Evolutionary conservation across 2,797 vertebrate species (phyloP).

Genomic region (Neoniphon sammara): DNA sequence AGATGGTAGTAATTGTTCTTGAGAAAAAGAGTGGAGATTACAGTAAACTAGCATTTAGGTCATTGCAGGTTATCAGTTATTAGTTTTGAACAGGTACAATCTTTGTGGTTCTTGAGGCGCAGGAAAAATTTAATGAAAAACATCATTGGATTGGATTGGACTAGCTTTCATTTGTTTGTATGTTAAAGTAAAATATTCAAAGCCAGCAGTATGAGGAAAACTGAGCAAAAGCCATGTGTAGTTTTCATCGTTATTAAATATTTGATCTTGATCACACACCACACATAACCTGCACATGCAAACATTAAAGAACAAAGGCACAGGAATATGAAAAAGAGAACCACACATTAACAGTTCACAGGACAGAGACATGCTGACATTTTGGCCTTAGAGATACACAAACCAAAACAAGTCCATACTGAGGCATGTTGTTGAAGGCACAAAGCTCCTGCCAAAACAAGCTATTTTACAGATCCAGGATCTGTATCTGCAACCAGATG

Average conservation of each 20-base stretch:
- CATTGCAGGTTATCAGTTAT: conserved; percentile 12
- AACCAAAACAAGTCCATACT: too few species aligned
- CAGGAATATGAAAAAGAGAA: too few species aligned
- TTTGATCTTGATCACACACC: neutral
- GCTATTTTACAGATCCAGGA: neutral
- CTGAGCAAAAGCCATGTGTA: neutral
- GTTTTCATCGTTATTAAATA: neutral
- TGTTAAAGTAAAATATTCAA: neutral
- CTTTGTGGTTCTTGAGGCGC: neutral
- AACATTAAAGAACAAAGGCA: neutral
- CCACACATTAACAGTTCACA: too few species aligned
- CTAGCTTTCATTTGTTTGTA: neutral
- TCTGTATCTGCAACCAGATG: conserved; percentile 38
- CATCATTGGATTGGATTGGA: conserved; percentile 7
- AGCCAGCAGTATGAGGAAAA: conserved; percentile 13
- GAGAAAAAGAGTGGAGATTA: conserved; percentile 51
- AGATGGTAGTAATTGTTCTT: conserved; percentile 55
- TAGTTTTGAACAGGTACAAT: neutral
- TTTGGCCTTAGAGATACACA: too few species aligned
- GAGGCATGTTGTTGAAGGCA: neutral
- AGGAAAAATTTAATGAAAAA: neutral
- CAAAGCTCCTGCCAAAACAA: conserved; percentile 2
- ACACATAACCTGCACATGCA: neutral
- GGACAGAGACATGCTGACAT: too few species aligned
- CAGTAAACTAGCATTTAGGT: conserved; percentile 20